Conservation (phyloP, 2,113 vertebrate species). For the Carlito syrichta region DNA sequence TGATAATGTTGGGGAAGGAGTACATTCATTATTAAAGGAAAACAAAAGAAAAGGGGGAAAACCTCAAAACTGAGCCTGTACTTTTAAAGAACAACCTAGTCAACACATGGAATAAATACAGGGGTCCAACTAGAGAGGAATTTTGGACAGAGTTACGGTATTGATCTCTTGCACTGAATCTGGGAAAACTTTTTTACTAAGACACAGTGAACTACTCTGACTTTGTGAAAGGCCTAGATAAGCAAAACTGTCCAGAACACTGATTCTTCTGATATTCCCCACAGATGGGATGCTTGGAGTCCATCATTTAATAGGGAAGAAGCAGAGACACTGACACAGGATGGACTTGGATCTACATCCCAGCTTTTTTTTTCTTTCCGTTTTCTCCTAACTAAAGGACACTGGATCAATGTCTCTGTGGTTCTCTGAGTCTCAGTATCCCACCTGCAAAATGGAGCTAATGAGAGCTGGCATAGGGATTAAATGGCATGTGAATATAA, state of each 20-base stretch:
- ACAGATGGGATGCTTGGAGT: neutral
- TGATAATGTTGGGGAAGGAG: neutral
- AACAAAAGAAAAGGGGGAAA: neutral
- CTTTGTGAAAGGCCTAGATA: neutral
- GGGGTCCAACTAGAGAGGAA: neutral
- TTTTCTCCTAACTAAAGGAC: neutral
- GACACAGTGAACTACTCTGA: neutral
- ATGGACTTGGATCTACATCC: neutral
- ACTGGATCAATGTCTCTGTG: neutral
- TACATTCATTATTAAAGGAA: conserved; percentile 13
- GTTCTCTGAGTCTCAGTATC: neutral
- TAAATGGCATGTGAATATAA: neutral
- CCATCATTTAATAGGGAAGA: neutral
- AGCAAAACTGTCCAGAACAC: neutral
- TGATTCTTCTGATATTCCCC: neutral
- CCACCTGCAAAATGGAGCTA: neutral
- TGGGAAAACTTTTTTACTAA: neutral
- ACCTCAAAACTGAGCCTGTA: conserved; percentile 13
- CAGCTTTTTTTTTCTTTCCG: too few relatives aligned
- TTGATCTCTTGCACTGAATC: neutral
- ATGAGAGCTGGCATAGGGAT: neutral
- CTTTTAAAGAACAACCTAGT: neutral
- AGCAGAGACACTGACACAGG: neutral
- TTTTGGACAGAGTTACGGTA: neutral
- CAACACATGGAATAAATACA: neutral